phyloP scores from a whole-genome alignment of 2,888 invertebrate genomes.

The Mongoloraphidia duomilia region DNA sequence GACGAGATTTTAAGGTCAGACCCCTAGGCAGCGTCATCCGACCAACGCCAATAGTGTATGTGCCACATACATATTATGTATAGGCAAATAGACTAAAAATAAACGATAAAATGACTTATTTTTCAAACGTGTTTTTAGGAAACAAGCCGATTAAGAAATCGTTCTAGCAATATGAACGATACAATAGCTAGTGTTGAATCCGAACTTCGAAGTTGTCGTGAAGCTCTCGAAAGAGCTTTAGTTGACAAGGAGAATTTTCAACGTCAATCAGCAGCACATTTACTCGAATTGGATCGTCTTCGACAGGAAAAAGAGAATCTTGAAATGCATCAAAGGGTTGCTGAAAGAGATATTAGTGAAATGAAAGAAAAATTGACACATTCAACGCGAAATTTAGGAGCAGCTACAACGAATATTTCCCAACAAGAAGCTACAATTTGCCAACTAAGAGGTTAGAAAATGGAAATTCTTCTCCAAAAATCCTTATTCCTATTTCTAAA shows the following conservation, averaged over 20 bases:
- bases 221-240: conserved; percentile 46
- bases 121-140: conserved; percentile 22
- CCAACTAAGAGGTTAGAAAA: conserved; percentile 45
- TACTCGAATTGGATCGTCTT: conserved; percentile 54
- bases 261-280: conserved; percentile 54
- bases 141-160: conserved; percentile 25
- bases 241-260: conserved; percentile 61
- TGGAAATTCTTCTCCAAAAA: too few species aligned
- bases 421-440: conserved; percentile 53
- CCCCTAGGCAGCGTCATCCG: too few species aligned
- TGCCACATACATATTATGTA: too few species aligned
- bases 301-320: conserved; percentile 66
- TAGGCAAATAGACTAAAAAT: too few species aligned
- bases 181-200: conserved; percentile 45
- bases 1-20: too few species aligned
- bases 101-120: not conserved
- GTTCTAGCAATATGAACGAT: conserved; percentile 41
- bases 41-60: too few species aligned
- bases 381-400: conserved; percentile 48
- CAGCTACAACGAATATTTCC: conserved; percentile 51
- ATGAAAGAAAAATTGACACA: conserved; percentile 48
- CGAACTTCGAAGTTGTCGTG: conserved; percentile 50
- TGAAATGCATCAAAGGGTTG: conserved; percentile 53
- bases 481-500: too few species aligned
- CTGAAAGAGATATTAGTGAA: conserved; percentile 59